Percentiles rank a stretch among this genome's conserved stretches.
Evolutionary conservation across 2,888 invertebrate genomes (phyloP).

Genomic region (Oligia strigilis): DNA sequence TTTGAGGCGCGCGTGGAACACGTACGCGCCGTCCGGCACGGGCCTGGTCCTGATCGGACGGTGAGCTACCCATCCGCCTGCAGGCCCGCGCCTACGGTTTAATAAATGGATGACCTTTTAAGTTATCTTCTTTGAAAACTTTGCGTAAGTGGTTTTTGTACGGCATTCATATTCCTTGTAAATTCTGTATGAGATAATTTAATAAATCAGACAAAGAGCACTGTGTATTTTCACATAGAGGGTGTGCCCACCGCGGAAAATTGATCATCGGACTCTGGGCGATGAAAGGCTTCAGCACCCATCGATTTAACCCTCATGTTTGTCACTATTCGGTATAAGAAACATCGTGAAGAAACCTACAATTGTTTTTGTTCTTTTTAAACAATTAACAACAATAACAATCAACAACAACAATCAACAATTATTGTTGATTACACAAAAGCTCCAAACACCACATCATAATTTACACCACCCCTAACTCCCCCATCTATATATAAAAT

Average conservation of each 20-base stretch:
- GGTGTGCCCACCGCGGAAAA: not conserved
- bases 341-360: not conserved
- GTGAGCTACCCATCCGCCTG: too few relatives aligned
- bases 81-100: not conserved
- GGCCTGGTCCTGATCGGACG: too few relatives aligned
- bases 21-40: too few relatives aligned
- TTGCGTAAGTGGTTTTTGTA: not conserved
- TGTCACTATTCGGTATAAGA: not conserved
- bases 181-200: not conserved
- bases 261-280: not conserved
- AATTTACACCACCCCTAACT: slow-evolving; percentile 36
- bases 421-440: not conserved
- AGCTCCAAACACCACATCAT: not conserved
- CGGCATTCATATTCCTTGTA: not conserved
- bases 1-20: too few relatives aligned
- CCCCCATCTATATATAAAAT: slow-evolving; percentile 30
- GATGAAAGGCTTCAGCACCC: not conserved
- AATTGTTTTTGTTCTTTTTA: not conserved
- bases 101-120: slow-evolving; percentile 16
- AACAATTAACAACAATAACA: too few relatives aligned
- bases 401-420: not conserved
- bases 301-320: too few relatives aligned
- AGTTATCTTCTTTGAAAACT: slow-evolving; percentile 31
- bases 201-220: too few relatives aligned
- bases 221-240: too few relatives aligned